phyloP scores from a whole-genome alignment of 2,888 invertebrate species.

The Scrobipalpa costella region DNA sequence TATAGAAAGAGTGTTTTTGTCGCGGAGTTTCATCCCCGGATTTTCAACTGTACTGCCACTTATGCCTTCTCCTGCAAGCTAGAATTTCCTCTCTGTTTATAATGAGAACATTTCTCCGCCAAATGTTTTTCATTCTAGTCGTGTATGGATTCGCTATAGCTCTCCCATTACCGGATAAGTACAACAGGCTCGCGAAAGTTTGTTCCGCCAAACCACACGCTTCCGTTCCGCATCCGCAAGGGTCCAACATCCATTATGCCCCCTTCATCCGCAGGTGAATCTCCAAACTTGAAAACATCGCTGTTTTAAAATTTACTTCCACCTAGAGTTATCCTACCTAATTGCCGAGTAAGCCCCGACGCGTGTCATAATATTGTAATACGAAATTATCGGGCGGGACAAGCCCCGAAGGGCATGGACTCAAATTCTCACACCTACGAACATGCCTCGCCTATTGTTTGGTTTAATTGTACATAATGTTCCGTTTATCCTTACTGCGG shows the following conservation, averaged over 20 bases:
- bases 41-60: no score
- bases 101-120: no score
- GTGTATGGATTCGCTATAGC: not conserved
- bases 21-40: no score
- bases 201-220: conserved; percentile 16
- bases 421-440: conserved; percentile 24
- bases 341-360: conserved; percentile 1
- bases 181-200: conserved; percentile 19
- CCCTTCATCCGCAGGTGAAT: conserved; percentile 22
- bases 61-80: no score
- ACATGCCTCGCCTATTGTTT: conserved; percentile 25
- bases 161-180: conserved; percentile 9
- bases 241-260: conserved; percentile 24
- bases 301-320: conserved; percentile 1
- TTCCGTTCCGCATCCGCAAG: conserved; percentile 22
- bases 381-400: conserved; percentile 32
- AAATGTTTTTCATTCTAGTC: no score
- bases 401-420: conserved; percentile 15
- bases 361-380: conserved; percentile 31
- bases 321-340: conserved; percentile 8
- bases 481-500: not conserved
- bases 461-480: no score
- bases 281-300: conserved; percentile 12
- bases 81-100: no score
- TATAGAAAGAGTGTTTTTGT: no score